Percentiles rank a stretch among this genome's conserved stretches.
phyloP scores from a whole-genome alignment of 2,888 invertebrate genomes.

The Ophion ellenae region DNA sequence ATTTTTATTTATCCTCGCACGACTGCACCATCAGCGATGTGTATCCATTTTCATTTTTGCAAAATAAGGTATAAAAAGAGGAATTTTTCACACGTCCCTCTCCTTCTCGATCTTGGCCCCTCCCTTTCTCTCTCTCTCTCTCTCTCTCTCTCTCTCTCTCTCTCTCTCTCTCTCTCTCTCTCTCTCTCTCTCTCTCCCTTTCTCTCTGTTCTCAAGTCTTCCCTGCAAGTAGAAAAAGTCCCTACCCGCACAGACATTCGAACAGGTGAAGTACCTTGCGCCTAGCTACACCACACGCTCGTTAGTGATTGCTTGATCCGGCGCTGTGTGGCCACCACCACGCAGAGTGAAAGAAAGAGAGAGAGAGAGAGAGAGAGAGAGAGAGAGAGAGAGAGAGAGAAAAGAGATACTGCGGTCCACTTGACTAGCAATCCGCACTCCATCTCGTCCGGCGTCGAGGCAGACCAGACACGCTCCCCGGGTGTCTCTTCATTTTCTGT shows the following conservation, averaged over 20 bases:
- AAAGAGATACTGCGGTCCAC: constrained; percentile 74
- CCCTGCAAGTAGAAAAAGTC: constrained; percentile 43
- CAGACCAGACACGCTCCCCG: constrained; percentile 52
- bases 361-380: constrained; percentile 26
- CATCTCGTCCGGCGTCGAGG: constrained; percentile 74
- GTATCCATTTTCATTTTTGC: too few species aligned
- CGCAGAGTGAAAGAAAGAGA: constrained; percentile 14
- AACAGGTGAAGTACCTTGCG: constrained; percentile 59
- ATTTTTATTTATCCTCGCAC: too few species aligned
- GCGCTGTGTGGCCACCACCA: constrained; percentile 63
- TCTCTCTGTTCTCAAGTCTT: constrained; percentile 21
- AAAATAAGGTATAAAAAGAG: too few species aligned
- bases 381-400: constrained; percentile 34
- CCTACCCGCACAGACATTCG: constrained; percentile 60
- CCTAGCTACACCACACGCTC: constrained; percentile 53
- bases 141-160: constrained; percentile 29
- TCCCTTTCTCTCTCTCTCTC: constrained; percentile 21
- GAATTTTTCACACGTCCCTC: background rate
- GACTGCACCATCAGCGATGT: too few species aligned
- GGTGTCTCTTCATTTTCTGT: constrained; percentile 49
- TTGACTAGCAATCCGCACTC: constrained; percentile 76
- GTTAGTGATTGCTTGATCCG: constrained; percentile 67
- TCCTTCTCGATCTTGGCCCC: background rate
- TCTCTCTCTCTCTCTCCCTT: too few species aligned
- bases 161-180: constrained; percentile 16